These are phyloP conservation scores for Pseudochirops corinnae DNA, from an alignment of 2,797 vertebrate species.

Conservation along the genomic window DNA sequence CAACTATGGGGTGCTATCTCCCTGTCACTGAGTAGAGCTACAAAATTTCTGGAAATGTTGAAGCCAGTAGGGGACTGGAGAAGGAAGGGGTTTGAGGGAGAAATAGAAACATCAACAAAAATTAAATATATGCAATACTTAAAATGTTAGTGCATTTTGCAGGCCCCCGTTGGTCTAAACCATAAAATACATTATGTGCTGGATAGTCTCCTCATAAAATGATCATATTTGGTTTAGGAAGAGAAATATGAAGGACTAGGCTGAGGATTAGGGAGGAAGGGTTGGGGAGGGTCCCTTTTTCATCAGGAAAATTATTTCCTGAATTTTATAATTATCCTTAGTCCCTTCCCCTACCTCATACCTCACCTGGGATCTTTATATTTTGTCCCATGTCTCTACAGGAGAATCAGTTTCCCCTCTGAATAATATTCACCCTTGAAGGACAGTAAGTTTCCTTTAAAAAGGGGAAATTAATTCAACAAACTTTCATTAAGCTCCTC, in stretches of 20 bases:
- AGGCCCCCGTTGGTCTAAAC: neutral
- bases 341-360: neutral
- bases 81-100: neutral
- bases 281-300: neutral
- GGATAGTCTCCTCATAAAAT: neutral
- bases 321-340: neutral
- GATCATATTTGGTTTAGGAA: neutral
- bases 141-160: neutral
- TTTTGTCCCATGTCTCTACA: neutral
- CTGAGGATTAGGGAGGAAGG: neutral
- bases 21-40: neutral
- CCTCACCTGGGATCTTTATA: neutral
- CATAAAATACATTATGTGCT: slow-evolving; percentile 3
- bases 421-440: neutral
- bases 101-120: neutral
- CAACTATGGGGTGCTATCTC: neutral
- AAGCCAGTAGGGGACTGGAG: neutral
- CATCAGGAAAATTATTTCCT: neutral
- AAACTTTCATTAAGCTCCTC: neutral
- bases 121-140: neutral
- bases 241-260: neutral
- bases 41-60: neutral
- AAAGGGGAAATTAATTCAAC: neutral
- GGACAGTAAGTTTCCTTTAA: neutral
- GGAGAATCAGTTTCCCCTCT: neutral